Evolutionary conservation across 2,888 invertebrate species (phyloP).

Genomic region (Drosophila mulleri): DNA sequence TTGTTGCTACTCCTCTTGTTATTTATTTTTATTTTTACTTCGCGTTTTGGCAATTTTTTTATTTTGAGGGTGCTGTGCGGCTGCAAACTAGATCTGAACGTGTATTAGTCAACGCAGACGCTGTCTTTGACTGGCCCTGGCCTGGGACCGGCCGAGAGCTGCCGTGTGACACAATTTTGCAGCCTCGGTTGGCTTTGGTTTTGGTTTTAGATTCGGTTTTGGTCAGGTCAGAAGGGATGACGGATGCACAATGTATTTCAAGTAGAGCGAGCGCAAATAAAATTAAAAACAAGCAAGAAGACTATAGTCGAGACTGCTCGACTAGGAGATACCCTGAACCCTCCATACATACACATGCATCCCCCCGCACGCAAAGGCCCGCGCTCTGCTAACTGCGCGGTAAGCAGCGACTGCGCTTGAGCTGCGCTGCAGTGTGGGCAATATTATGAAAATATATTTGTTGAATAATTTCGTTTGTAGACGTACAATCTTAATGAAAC

Average conservation of each 20-base stretch:
- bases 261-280: slow-evolving; percentile 77
- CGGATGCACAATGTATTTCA: slow-evolving; percentile 75
- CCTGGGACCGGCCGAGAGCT: slow-evolving; percentile 58
- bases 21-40: background rate
- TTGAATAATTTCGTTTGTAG: too few relatives aligned
- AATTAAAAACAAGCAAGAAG: slow-evolving; percentile 74
- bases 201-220: slow-evolving; percentile 32
- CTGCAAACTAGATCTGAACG: slow-evolving; percentile 63
- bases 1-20: slow-evolving; percentile 23
- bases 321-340: too few relatives aligned
- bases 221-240: slow-evolving; percentile 14
- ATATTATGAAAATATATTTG: too few relatives aligned
- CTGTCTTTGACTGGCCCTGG: slow-evolving; percentile 70
- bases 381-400: too few relatives aligned
- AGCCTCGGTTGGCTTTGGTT: slow-evolving; percentile 40
- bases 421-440: too few relatives aligned
- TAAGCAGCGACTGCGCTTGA: too few relatives aligned
- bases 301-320: too few relatives aligned
- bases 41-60: background rate
- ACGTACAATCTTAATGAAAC: too few relatives aligned
- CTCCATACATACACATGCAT: too few relatives aligned
- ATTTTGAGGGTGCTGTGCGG: slow-evolving; percentile 3
- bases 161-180: slow-evolving; percentile 66
- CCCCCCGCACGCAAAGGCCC: too few relatives aligned
- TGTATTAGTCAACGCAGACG: slow-evolving; percentile 66